Base-by-base conservation (phyloP, 1,140 invertebrate species). In the Pseudoatta argentina region DNA sequence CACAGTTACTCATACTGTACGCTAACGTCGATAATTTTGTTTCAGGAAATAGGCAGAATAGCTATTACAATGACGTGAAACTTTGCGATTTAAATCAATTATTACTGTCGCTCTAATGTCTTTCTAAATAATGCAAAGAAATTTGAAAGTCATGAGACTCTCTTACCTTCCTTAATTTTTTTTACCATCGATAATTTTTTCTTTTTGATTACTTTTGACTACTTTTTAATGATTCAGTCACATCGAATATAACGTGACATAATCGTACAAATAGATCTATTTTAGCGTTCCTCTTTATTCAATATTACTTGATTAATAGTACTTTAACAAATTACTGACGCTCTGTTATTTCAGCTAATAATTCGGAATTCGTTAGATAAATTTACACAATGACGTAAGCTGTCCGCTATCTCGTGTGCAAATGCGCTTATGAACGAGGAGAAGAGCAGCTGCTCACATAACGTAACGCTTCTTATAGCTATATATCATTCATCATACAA, bases 401-500 rank as follows among this genome's bases (percentile, higher is more conserved):
- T 44, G 21, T 61, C 34, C 14, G 55, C 14, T 24, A 44, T 59
- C 14, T 75, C 21, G 16, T 34, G 10, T 24, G 53, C 18, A 59
- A 75, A 75, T 76, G 16, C 18, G 75, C 57, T 77, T 77, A 57
- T 14, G 30, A 79, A 1, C 6, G 44, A 34, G 18, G 24, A 53
- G 30, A 53, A 59, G 51, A 73, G 51, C 67, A 59, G 34, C 48
- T 75, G 55, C 39, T 59, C 53, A 39, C 57, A 18, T 48, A 83
- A 75, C 55, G 69, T 51, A 73, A 75, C 12, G 51, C 18, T 61
- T 83, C 27, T 16, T 63, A 44, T 63, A 51, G 66, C 53, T 81
- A 39, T 39, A 18, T 24, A 86, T 63, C 86, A 81, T 69, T 89
- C 86, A 71, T 77, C 61, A 63, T 51, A 6, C 73, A 51, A 30